phyloP scores from a whole-genome alignment of 1,140 invertebrate species.

The Drosophila busckii region DNA sequence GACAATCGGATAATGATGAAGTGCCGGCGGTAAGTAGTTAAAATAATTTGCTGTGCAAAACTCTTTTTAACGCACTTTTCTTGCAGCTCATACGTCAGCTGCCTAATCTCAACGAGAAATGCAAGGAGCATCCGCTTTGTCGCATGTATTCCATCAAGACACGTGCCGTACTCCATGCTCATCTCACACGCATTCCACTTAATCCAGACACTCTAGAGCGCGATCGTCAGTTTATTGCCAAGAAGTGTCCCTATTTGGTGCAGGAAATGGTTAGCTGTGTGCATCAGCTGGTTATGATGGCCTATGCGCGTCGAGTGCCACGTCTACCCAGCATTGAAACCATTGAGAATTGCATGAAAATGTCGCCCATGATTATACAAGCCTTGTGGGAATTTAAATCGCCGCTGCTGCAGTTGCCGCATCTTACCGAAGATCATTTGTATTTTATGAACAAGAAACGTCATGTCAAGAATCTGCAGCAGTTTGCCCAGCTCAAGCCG shows the following conservation, averaged over 20 bases:
- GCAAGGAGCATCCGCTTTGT: constrained; percentile 95
- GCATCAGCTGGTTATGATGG: constrained; percentile 94
- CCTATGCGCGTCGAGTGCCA: constrained; percentile 88
- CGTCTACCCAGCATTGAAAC: constrained; percentile 94
- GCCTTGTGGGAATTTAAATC: constrained; percentile 96
- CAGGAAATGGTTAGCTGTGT: constrained; percentile 98
- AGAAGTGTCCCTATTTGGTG: constrained; percentile 96
- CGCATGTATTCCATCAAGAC: constrained; percentile 98
- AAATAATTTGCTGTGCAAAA: background rate
- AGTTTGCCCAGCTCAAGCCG: constrained; percentile 93
- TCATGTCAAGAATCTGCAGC: constrained; percentile 90
- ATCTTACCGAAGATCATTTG: constrained; percentile 95
- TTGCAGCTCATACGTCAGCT: constrained; percentile 92
- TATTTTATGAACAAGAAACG: constrained; percentile 93
- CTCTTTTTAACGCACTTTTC: background rate
- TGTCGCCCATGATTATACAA: constrained; percentile 98
- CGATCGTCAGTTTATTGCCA: constrained; percentile 92
- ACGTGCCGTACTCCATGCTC: constrained; percentile 94
- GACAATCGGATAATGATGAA: constrained; percentile 96
- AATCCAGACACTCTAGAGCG: constrained; percentile 90
- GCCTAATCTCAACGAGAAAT: constrained; percentile 95
- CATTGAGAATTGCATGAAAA: constrained; percentile 98
- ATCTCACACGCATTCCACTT: constrained; percentile 91
- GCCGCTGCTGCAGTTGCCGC: constrained; percentile 95
- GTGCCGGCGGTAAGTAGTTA: constrained; percentile 88